A percentile compares a stretch with the other conserved stretches of the same genome.
Evolutionary conservation across 2,113 vertebrate species (phyloP).

Genomic region (Ptilorrhoa leucosticta): DNA sequence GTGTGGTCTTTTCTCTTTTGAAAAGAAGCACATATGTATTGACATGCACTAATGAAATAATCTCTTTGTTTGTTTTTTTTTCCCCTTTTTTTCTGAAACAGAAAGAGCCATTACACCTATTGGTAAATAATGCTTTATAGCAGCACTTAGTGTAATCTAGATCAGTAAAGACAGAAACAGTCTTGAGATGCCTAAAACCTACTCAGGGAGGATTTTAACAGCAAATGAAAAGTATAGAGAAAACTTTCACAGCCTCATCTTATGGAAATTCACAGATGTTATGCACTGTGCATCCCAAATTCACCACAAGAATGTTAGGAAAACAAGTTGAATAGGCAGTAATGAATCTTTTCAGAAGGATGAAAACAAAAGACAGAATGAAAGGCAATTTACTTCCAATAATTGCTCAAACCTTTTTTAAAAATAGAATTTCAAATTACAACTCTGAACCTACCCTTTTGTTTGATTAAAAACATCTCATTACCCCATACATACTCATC

Average conservation of each 20-base stretch:
- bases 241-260: neutral
- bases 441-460: neutral
- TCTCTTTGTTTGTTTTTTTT: accelerated
- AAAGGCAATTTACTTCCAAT: conserved; percentile 9
- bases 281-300: neutral
- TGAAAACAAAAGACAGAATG: neutral
- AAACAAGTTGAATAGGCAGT: neutral
- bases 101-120: neutral
- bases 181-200: neutral
- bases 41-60: neutral
- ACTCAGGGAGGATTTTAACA: neutral
- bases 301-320: neutral
- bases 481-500: neutral
- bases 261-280: neutral
- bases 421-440: neutral
- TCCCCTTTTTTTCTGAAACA: neutral
- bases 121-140: neutral
- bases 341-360: neutral
- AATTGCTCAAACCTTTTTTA: neutral
- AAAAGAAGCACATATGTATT: neutral
- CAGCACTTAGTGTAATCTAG: neutral
- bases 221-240: neutral
- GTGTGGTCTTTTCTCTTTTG: neutral
- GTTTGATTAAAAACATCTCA: conserved; percentile 5
- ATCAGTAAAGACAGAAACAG: neutral